Base-by-base conservation (phyloP, 2,113 vertebrate species). In the Notarius quadriscutis region DNA sequence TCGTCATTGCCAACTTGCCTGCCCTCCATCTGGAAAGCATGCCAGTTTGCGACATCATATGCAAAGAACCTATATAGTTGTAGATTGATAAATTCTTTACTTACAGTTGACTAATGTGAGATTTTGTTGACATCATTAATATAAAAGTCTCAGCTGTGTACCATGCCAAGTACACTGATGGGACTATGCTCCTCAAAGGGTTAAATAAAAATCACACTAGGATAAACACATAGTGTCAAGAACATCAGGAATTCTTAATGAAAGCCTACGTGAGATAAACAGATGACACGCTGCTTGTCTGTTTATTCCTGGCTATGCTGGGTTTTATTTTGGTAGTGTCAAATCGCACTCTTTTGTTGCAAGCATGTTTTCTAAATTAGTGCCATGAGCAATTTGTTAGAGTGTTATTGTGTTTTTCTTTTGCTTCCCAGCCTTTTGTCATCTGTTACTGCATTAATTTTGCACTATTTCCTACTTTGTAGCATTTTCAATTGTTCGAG, bases 241-340 rank as follows among this genome's bases (percentile, higher is more conserved):
- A 87, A 87, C 86, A 65, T 87, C 86, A 87, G 86, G 86, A 84
- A 78, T 84, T 84, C 81, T 77, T 87, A 87, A 87, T 87, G 71
- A 87, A 84, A 67, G 72, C 81, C 58, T 65, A 84, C 20, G 71
- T 78, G 86, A 87, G 81, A 78, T 84, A 84, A 87, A 87, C 86
- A 87, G 81, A 87, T 78, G 60, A 84, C 50, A 78, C 72, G 4
- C 27, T 30, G 11, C 25, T 78, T 80, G 7, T 83, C 27, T 63
- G 86, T 83, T 75, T 83, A 41, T 78, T 87, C 86, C 81, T 7
- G 72, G 58, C 34, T 55, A 78, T 53, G 71, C 81, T 41, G 72
- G 72, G 81, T 34, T 87, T 87, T 87, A 87, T 87, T 87, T 87
- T 65, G 86, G 86, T 87, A 14, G 86, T 78, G 86, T 84, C 72